Percentiles rank a stretch among this genome's conserved stretches.
Conservation (phyloP, 1,140 invertebrate species). For the Pectinophora gossypiella region DNA sequence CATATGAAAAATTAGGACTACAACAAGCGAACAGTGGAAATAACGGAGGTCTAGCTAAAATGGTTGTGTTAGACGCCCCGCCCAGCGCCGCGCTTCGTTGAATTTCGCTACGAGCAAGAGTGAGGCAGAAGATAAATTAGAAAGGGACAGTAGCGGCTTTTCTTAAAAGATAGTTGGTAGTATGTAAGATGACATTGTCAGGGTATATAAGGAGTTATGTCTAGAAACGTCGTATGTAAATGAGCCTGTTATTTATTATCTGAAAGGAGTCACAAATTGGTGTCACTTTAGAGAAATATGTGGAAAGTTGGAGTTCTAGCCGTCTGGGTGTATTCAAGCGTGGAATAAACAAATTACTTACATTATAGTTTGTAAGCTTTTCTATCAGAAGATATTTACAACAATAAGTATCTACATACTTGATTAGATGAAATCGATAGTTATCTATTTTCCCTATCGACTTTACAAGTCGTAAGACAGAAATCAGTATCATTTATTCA, state of each 20-base stretch:
- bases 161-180: conserved; percentile 68
- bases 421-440: too few relatives aligned
- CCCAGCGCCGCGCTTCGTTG: conserved; percentile 60
- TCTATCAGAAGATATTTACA: too few relatives aligned
- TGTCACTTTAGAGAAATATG: conserved; percentile 47
- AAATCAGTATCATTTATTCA: too few relatives aligned
- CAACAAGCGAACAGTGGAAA: conserved; percentile 32
- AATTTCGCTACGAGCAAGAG: conserved; percentile 41
- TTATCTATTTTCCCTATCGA: too few relatives aligned
- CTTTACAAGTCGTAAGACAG: too few relatives aligned
- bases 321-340: too few relatives aligned
- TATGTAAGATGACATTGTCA: conserved; percentile 49
- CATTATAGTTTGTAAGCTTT: too few relatives aligned
- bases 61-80: conserved; percentile 46
- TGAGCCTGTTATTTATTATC: conserved; percentile 60
- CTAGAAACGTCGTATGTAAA: conserved; percentile 50
- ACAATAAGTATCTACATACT: too few relatives aligned
- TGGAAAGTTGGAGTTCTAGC: conserved; percentile 52
- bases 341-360: too few relatives aligned
- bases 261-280: conserved; percentile 44
- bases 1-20: conserved; percentile 24
- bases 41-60: conserved; percentile 38
- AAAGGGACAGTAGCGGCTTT: conserved; percentile 48
- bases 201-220: conserved; percentile 50
- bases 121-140: conserved; percentile 49